Base-by-base conservation (phyloP, 1,140 invertebrate genomes). In the Heliconius nattereri region DNA sequence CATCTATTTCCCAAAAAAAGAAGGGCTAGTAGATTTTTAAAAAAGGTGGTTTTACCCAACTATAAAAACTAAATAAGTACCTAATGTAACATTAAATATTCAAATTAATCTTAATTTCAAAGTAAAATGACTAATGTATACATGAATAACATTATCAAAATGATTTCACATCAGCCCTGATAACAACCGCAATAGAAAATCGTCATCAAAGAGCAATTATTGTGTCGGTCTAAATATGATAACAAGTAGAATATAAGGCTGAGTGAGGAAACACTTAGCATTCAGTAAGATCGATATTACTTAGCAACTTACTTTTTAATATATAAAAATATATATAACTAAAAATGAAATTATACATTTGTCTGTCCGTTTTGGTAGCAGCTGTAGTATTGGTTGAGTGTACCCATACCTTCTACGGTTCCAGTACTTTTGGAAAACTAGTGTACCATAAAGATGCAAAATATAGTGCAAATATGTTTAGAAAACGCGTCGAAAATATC, bases 401-500 rank as follows among this genome's bases (percentile, higher is more conserved):
- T 37, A 49, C 76, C 1, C 76, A 78, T 35, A 78, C 76, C 3
- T 78, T 78, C 45, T 35, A 71, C 40, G 76, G 76, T 13, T 71
- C 76, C 6, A 78, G 35, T 26, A 70, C 52, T 11, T 37, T 37
- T 1, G 29, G 49, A 9, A 20, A 35, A 6, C 35, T 13, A 9
- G 70, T 78, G 6, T 78, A 29, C 7, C 66, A 54, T 20, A 40
- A 45, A 29, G 32, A 72, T 7, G 40, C 49, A 23, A 37, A n/a
- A 16, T 78, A 37, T 49, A 45, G 60, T 54, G 26, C 76, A 0
- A 54, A 72, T 5, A 71, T 54, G 66, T 78, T 78, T 7, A 52
- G 26, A 8, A 81, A 81, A 76, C 80, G 80, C n/a, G 77, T 81
- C 11, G 80, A 81, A 78, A 78, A 75, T 52, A 71, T 81, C 60